Percentiles rank a stretch among this genome's conserved stretches.
phyloP scores from a whole-genome alignment of 2,797 vertebrate species.

The Intellagama lesueurii region DNA sequence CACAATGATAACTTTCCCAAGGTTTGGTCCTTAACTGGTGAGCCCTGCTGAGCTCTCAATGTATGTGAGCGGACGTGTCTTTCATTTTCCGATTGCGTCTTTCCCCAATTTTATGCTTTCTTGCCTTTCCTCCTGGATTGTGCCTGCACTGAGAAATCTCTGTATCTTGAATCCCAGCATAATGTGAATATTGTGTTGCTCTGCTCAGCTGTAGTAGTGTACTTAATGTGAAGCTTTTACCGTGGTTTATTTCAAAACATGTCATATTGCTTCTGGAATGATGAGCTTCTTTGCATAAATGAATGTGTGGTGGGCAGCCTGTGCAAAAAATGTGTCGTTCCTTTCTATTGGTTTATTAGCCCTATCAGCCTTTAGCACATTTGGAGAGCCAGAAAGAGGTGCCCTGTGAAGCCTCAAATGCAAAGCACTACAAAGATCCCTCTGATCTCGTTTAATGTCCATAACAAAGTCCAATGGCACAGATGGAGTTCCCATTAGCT shows the following conservation, averaged over 20 bases:
- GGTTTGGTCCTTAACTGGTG: neutral
- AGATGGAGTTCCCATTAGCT: constrained; percentile 43
- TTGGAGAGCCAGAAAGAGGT: constrained; percentile 16
- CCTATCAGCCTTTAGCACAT: constrained; percentile 46
- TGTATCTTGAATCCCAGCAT: neutral
- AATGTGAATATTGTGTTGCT: neutral
- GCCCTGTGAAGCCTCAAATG: neutral
- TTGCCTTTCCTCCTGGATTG: neutral
- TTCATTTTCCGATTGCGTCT: neutral
- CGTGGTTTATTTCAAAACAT: constrained; percentile 26
- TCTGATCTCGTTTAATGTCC: neutral
- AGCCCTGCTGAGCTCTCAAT: neutral
- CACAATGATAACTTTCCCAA: neutral
- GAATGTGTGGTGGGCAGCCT: constrained; percentile 2
- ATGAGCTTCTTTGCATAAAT: constrained; percentile 36
- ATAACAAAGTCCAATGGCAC: constrained; percentile 24
- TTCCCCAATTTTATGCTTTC: neutral
- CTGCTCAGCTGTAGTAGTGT: neutral
- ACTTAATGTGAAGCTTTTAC: neutral
- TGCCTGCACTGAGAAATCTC: neutral
- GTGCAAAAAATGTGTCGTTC: neutral
- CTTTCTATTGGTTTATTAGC: constrained; percentile 10
- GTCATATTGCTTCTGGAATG: constrained; percentile 8
- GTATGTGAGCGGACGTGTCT: neutral
- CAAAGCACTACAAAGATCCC: constrained; percentile 29